Conservation (phyloP, 2,888 invertebrate genomes). For the Aspidiotus destructor region DNA sequence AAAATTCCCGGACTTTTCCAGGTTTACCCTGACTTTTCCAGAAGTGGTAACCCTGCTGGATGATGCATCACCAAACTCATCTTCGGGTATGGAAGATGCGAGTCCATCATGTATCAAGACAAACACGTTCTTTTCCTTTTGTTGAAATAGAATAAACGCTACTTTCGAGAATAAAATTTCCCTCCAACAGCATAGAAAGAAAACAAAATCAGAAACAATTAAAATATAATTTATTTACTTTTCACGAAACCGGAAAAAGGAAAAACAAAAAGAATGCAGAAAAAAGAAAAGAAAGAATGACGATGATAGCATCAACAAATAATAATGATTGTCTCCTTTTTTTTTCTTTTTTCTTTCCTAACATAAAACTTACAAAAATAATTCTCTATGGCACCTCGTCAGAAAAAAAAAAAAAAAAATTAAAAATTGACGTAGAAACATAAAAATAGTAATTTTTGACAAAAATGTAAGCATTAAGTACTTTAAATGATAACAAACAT, state of each 20-base stretch:
- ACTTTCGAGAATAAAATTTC: no score
- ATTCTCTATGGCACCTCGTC: slow-evolving; percentile 26
- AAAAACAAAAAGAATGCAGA: slow-evolving; percentile 4
- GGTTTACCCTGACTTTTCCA: no score
- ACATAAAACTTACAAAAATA: slow-evolving; percentile 27
- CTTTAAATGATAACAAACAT: slow-evolving; percentile 1
- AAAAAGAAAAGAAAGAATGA: not conserved
- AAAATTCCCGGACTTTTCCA: no score
- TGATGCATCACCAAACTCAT: no score
- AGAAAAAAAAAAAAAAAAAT: slow-evolving; percentile 19
- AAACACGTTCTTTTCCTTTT: no score
- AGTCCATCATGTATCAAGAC: no score
- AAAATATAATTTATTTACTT: not conserved
- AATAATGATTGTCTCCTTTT: slow-evolving; percentile 3
- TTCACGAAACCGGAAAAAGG: not conserved
- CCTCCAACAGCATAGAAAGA: not conserved
- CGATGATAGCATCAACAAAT: not conserved
- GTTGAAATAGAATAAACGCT: no score
- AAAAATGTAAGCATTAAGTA: slow-evolving; percentile 6
- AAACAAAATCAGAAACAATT: not conserved
- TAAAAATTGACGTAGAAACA: not conserved
- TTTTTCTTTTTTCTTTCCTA: not conserved
- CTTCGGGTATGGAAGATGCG: no score
- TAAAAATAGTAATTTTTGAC: not conserved
- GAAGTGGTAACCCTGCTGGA: no score